A percentile compares a stretch with the other conserved stretches of the same genome.
These are phyloP conservation scores for Melieria picta DNA, from an alignment of 2,888 invertebrate genomes.

Conservation along the genomic window DNA sequence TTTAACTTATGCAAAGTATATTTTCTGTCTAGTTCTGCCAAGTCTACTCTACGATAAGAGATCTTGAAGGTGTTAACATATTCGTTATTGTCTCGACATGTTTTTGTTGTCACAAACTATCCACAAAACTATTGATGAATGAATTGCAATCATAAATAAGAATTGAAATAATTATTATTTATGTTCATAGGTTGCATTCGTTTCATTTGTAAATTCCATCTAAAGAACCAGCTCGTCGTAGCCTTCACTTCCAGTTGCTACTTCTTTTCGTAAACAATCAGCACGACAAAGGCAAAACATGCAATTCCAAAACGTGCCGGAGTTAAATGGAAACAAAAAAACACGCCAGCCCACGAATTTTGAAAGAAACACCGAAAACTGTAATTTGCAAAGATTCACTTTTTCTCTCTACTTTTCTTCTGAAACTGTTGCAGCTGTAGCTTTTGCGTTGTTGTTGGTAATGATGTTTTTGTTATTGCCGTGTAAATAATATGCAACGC, in stretches of 20 bases:
- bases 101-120: too few species aligned
- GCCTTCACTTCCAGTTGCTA: constrained; percentile 19
- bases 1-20: too few species aligned
- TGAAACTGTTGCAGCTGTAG: constrained; percentile 26
- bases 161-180: too few species aligned
- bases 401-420: constrained; percentile 27
- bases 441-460: constrained; percentile 20
- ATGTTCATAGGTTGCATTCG: too few species aligned
- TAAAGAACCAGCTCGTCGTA: neutral
- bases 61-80: too few species aligned
- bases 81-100: too few species aligned
- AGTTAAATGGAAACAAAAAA: neutral
- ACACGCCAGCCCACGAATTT: neutral
- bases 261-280: neutral
- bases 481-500: constrained; percentile 6
- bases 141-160: too few species aligned
- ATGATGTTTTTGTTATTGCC: neutral
- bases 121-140: too few species aligned
- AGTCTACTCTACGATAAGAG: too few species aligned
- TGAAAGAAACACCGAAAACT: constrained; percentile 27
- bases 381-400: constrained; percentile 31
- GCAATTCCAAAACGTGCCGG: neutral
- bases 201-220: too few species aligned
- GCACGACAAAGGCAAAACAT: neutral
- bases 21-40: too few species aligned